A percentile compares a stretch with the other conserved stretches of the same genome.
phyloP scores from a whole-genome alignment of 1,140 invertebrate genomes.

The Stegodyphus mimosarum region DNA sequence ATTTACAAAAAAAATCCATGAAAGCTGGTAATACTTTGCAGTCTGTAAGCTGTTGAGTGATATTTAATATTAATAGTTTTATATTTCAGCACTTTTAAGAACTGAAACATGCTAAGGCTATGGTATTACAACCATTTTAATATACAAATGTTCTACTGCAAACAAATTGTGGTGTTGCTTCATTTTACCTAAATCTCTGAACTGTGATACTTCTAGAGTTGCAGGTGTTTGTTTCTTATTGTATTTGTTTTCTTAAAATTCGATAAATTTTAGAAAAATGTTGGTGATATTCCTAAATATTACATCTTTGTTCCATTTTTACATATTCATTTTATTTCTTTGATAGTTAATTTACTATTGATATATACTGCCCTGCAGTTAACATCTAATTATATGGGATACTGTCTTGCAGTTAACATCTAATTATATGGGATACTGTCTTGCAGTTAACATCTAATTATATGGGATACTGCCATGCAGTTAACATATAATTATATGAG shows the following conservation, averaged over 20 bases:
- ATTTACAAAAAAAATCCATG: neutral
- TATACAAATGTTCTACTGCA: slow-evolving; percentile 4
- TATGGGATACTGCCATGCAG: too few relatives aligned
- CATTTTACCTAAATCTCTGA: slow-evolving; percentile 42
- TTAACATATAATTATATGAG: too few relatives aligned
- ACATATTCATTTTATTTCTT: too few relatives aligned
- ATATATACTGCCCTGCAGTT: too few relatives aligned
- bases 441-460: too few relatives aligned
- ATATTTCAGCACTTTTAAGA: slow-evolving; percentile 38
- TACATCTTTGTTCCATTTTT: too few relatives aligned
- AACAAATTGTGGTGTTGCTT: slow-evolving; percentile 16
- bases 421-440: too few relatives aligned
- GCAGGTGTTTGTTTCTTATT: slow-evolving; percentile 20
- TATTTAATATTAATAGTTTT: slow-evolving; percentile 24
- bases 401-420: too few relatives aligned
- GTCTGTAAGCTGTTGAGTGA: neutral
- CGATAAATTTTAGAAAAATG: too few relatives aligned
- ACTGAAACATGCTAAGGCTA: neutral
- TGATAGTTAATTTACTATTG: too few relatives aligned
- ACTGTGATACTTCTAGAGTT: slow-evolving; percentile 57
- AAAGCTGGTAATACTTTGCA: neutral
- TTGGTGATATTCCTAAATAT: too few relatives aligned
- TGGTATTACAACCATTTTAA: neutral
- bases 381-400: too few relatives aligned
- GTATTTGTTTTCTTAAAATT: neutral